Conservation (phyloP, 1,140 invertebrate genomes). For the Bilobella aurantiaca region DNA sequence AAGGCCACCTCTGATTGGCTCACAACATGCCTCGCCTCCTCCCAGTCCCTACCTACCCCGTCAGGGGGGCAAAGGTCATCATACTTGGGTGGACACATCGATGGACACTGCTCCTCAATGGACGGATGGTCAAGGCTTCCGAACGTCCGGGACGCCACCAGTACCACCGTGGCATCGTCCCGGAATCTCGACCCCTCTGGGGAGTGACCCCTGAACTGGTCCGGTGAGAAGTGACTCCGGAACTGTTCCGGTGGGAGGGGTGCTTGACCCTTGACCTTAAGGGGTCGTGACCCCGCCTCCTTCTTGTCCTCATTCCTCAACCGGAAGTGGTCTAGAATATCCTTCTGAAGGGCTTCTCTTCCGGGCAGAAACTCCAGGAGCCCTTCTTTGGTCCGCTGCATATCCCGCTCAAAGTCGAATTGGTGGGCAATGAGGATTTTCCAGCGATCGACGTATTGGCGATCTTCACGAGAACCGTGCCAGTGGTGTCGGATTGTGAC, state of each 20-base stretch:
- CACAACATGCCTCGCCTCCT: not conserved
- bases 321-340: slow-evolving; percentile 11
- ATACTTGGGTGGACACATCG: too few relatives aligned
- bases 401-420: slow-evolving; percentile 2
- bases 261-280: not conserved
- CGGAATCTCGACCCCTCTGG: too few relatives aligned
- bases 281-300: too few relatives aligned
- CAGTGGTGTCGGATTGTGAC: slow-evolving; percentile 16
- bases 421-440: slow-evolving; percentile 17
- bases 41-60: not conserved
- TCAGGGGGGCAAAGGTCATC: not conserved
- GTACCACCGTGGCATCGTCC: too few relatives aligned
- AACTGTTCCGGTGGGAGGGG: not conserved
- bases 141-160: too few relatives aligned
- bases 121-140: too few relatives aligned
- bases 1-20: not conserved
- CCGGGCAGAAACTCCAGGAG: slow-evolving; percentile 7
- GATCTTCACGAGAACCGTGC: slow-evolving; percentile 17
- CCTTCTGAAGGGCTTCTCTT: slow-evolving; percentile 9
- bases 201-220: too few relatives aligned
- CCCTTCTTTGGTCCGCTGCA: not conserved
- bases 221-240: not conserved
- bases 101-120: too few relatives aligned
- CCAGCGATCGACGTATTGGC: slow-evolving; percentile 17
- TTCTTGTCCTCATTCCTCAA: slow-evolving; percentile 11